Conservation (phyloP, 2,797 vertebrate genomes). For the Scolopax rusticola region DNA sequence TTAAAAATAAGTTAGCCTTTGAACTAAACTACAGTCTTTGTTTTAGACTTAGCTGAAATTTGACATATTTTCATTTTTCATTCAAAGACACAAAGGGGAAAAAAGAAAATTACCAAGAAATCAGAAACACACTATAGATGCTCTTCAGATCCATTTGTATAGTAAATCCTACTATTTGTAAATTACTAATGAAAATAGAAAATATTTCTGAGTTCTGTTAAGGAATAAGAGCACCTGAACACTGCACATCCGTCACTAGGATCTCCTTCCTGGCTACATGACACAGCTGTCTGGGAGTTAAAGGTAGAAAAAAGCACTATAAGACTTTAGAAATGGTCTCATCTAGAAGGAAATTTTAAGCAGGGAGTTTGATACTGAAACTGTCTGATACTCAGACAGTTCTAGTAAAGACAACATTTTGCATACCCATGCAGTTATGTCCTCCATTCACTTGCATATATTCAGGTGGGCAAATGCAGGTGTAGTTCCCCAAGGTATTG, state of each 20-base stretch:
- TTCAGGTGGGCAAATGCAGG: constrained; percentile 84
- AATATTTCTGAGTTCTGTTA: background rate
- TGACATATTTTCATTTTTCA: background rate
- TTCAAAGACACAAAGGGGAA: background rate
- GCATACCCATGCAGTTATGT: constrained; percentile 86
- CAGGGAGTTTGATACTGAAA: background rate
- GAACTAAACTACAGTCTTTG: background rate
- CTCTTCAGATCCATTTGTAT: background rate
- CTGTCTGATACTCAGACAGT: background rate
- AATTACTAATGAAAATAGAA: background rate
- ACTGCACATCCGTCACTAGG: background rate
- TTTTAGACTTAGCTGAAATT: background rate
- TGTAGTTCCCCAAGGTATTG: constrained; percentile 87
- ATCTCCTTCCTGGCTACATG: background rate
- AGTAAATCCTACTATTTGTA: background rate
- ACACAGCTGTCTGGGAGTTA: background rate
- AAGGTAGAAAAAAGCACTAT: background rate
- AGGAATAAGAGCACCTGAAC: background rate
- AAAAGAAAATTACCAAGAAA: background rate
- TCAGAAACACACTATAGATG: background rate
- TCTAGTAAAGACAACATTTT: background rate
- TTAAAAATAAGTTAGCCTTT: background rate
- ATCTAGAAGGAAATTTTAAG: background rate
- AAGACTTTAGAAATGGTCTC: background rate
- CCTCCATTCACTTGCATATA: constrained; percentile 86